These are phyloP conservation scores for Drepanosiphum platanoidis DNA, from an alignment of 2,888 invertebrate species.

Conservation along the genomic window DNA sequence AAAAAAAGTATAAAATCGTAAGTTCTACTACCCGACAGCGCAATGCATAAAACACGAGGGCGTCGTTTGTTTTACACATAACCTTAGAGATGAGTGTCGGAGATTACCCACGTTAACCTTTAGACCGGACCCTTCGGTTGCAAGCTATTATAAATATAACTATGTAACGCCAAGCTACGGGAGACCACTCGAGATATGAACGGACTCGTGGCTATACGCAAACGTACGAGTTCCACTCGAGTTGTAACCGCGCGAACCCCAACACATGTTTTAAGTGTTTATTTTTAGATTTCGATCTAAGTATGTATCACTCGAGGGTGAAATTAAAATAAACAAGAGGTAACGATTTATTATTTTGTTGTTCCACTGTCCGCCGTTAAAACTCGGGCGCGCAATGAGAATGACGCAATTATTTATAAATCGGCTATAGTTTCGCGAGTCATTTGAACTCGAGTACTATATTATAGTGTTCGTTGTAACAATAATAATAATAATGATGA, in stretches of 20 bases:
- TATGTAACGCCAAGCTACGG: background rate
- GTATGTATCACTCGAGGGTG: background rate
- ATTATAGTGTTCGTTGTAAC: background rate
- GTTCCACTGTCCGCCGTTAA: background rate
- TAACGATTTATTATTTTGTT: background rate
- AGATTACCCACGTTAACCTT: constrained; percentile 56
- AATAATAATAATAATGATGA: background rate
- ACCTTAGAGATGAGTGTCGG: constrained; percentile 30
- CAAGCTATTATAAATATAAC: constrained; percentile 55
- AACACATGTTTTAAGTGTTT: background rate
- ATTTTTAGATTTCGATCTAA: background rate
- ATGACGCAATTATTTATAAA: background rate
- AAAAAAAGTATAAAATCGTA: constrained; percentile 35
- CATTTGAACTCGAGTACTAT: background rate
- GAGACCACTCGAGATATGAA: constrained; percentile 21
- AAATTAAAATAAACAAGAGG: background rate
- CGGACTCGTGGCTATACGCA: background rate
- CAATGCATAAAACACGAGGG: constrained; percentile 39
- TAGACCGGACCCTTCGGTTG: constrained; percentile 33
- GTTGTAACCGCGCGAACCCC: background rate
- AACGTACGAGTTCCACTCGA: constrained; percentile 15
- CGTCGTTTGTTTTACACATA: constrained; percentile 44
- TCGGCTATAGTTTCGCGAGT: background rate
- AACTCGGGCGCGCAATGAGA: too few relatives aligned
- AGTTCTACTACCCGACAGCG: background rate